Evolutionary conservation across 2,113 vertebrate genomes (phyloP), one percentile per base, ranked within the genome.

Genomic region (Delphinus delphis): DNA sequence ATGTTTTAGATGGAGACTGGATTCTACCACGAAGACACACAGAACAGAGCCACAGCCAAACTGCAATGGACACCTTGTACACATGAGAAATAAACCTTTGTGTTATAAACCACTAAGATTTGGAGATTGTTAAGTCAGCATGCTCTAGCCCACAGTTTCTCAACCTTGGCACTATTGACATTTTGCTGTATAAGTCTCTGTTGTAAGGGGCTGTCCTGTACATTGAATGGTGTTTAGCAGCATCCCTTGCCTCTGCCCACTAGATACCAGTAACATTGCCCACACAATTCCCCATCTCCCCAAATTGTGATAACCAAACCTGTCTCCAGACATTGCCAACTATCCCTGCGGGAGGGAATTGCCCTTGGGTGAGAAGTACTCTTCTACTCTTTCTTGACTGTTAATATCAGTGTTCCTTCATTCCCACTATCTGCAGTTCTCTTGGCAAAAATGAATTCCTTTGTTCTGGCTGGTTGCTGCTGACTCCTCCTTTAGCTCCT

Each of bases 221-320:
- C 10, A 38, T 36, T 82, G 38, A 36, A 63, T 73, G 23, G 70
- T 25, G 68, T 77, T 68, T 74, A 53, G 8, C 25, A 68, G 9
- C 6, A 68, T 21, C n/a, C 13, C 53, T 86, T 31, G 63, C 36
- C 44, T 85, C 14, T 47, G 23, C 25, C 10, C 41, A 92, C 28
- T 31, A 53, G 60, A 70, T 14, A 2, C 44, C 21, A 81, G 14
- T 1, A 20, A 1, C 7, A 38, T 6, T 28, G 1, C 1, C 9
- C 26, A 60, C 7, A 20, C 0, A 4, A 3, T 63, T 8, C 14
- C 1, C 36, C 10, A 41, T 20, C 6, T 62, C 31, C 28, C 36
- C 15, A 88, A 36, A 38, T 11, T 87, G 10, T 13, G 25, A 1
- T 77, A 38, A 67, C n/a, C 26, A 70, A 88, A 81, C 65, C 36